Conservation (phyloP, 2,113 vertebrate genomes). For the Sigmodon hispidus region DNA sequence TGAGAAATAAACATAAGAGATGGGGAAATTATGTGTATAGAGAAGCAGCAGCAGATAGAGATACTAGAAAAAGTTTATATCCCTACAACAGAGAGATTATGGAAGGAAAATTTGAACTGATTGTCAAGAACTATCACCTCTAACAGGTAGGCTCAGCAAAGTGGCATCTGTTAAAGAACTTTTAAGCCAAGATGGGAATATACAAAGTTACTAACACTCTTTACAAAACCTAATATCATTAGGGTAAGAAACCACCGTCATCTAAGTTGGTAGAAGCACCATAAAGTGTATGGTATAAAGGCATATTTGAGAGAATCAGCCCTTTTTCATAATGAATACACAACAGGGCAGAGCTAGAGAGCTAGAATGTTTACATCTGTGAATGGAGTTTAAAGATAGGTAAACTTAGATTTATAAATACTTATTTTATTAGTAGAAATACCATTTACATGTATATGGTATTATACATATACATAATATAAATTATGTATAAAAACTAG, state of each 20-base stretch:
- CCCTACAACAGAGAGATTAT: fast-evolving
- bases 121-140: neutral
- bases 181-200: neutral
- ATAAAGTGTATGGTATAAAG: no score
- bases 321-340: neutral
- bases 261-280: neutral
- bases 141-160: neutral
- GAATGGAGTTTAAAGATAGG: neutral
- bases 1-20: neutral
- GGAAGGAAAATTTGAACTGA: no score
- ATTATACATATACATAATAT: neutral
- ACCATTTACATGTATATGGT: neutral
- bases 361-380: neutral
- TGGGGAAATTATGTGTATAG: neutral
- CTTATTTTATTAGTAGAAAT: neutral
- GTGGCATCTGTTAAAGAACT: neutral
- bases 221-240: no score
- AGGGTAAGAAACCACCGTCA: neutral
- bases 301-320: fast-evolving
- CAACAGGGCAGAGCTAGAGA: neutral
- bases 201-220: no score
- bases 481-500: neutral
- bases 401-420: neutral
- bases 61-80: no score
- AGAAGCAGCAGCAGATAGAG: neutral